Evolutionary conservation across 2,113 vertebrate genomes (phyloP).

Genomic region (Hiodon alosoides): DNA sequence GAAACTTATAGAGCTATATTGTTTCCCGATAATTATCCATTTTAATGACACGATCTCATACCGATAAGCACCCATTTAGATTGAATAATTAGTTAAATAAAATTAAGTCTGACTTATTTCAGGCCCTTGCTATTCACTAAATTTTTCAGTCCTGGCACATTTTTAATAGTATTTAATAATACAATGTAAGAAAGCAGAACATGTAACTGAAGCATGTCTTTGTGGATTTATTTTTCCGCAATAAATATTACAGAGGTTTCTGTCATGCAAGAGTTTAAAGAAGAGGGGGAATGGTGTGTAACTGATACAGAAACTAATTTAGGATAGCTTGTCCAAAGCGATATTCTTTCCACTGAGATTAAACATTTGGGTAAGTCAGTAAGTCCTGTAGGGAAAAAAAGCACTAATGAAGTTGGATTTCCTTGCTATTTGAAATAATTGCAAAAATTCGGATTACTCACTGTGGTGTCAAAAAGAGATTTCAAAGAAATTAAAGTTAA

Average conservation of each 20-base stretch:
- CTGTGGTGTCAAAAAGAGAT: conserved; percentile 31
- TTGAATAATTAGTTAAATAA: conserved; percentile 61
- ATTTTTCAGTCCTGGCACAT: conserved; percentile 4
- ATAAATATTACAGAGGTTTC: conserved; percentile 44
- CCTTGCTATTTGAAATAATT: conserved; percentile 50
- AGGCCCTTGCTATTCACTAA: conserved; percentile 39
- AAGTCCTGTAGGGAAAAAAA: conserved; percentile 31
- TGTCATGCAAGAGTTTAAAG: conserved; percentile 34
- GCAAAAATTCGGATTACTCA: conserved; percentile 54
- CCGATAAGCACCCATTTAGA: conserved; percentile 52
- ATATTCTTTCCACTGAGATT: conserved; percentile 33
- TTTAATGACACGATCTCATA: conserved; percentile 61
- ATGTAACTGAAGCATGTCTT: conserved; percentile 38
- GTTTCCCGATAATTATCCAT: conserved; percentile 55
- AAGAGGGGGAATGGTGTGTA: conserved; percentile 35
- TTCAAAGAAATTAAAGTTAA: conserved; percentile 45
- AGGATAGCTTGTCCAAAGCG: conserved; percentile 32
- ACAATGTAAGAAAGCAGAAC: conserved; percentile 37
- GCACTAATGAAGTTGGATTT: conserved; percentile 55
- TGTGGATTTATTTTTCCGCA: conserved; percentile 37
- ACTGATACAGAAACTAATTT: conserved; percentile 50
- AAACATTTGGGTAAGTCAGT: conserved; percentile 31
- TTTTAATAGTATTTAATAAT: conserved; percentile 63
- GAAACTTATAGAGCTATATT: conserved; percentile 47
- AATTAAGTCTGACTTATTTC: conserved; percentile 64